Evolutionary conservation across 2,113 vertebrate genomes (phyloP).

Genomic region (Climacteris rufus): DNA sequence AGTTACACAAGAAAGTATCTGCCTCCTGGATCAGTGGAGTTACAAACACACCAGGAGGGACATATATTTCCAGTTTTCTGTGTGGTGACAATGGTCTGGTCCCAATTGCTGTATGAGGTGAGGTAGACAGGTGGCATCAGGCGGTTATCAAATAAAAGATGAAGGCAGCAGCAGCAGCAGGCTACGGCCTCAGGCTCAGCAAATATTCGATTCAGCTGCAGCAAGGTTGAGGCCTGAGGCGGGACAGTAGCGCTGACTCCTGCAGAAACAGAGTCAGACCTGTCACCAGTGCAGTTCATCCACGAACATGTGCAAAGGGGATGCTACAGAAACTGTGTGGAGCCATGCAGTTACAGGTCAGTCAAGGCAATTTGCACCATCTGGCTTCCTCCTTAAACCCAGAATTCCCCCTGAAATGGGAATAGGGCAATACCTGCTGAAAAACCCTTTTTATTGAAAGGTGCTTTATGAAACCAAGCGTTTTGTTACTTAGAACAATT

Average conservation of each 20-base stretch:
- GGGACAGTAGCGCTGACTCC: slow-evolving; percentile 30
- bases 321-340: accelerated
- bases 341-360: neutral
- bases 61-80: neutral
- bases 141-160: slow-evolving; percentile 55
- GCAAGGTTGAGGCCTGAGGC: slow-evolving; percentile 58
- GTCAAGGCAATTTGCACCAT: neutral
- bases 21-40: neutral
- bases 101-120: neutral
- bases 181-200: slow-evolving; percentile 59
- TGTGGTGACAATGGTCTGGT: neutral
- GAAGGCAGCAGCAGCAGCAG: slow-evolving; percentile 54
- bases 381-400: neutral
- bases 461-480: neutral
- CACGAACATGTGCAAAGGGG: accelerated
- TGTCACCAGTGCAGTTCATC: neutral
- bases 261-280: slow-evolving; percentile 36
- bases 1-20: neutral
- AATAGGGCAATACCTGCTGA: neutral
- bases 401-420: neutral
- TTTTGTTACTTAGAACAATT: neutral
- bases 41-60: neutral
- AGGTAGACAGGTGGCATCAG: slow-evolving; percentile 51
- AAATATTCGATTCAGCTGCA: slow-evolving; percentile 38
- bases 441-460: neutral